Percentiles rank a stretch among this genome's conserved stretches.
These are phyloP conservation scores for Xenops minutus DNA, from an alignment of 2,797 vertebrate species.

Conservation along the genomic window DNA sequence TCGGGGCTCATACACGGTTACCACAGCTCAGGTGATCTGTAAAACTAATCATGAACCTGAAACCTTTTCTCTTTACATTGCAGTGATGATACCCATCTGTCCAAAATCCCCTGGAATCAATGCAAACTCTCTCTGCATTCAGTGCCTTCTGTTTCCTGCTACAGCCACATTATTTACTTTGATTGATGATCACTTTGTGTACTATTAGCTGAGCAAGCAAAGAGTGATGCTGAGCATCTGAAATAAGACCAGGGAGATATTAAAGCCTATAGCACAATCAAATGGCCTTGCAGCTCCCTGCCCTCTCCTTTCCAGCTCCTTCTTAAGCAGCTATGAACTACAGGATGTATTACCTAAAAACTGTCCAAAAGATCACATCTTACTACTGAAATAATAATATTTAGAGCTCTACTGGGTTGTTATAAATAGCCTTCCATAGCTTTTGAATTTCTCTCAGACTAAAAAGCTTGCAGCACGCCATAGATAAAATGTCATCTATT, in stretches of 20 bases:
- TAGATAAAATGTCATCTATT: not conserved
- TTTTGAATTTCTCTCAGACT: not conserved
- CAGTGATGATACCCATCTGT: not conserved
- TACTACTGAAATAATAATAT: not conserved
- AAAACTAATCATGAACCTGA: not conserved
- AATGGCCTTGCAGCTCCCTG: not conserved
- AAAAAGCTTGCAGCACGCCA: not conserved
- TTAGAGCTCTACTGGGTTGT: not conserved
- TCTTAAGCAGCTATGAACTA: not conserved
- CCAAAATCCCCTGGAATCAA: not conserved
- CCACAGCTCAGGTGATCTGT: not conserved
- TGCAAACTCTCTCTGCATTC: not conserved
- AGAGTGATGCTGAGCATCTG: not conserved
- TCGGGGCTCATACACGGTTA: not conserved
- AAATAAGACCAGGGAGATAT: slow-evolving; percentile 1
- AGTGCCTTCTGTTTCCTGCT: not conserved
- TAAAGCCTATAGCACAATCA: not conserved
- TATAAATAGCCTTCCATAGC: not conserved
- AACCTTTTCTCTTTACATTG: not conserved
- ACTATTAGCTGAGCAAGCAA: slow-evolving; percentile 29
- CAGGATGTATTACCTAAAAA: not conserved
- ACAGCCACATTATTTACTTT: not conserved
- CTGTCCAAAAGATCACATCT: not conserved
- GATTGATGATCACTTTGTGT: slow-evolving; percentile 20
- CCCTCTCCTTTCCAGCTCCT: not conserved